A percentile compares a stretch with the other conserved stretches of the same genome.
Evolutionary conservation across 2,797 vertebrate genomes (phyloP).

Genomic region (Acipenser transmontanus): DNA sequence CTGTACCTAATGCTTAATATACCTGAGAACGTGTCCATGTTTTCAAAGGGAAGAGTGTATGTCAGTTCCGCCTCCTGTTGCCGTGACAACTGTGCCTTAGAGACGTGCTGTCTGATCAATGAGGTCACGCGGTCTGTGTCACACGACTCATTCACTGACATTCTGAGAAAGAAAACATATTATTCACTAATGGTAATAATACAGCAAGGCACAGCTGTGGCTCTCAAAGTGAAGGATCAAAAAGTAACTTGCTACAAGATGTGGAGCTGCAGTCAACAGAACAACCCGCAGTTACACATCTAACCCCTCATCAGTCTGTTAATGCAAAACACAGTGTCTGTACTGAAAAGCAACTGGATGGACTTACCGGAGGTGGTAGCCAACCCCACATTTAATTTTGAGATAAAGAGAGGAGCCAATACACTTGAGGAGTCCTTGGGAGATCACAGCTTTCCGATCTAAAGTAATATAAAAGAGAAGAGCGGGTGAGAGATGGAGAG

Average conservation of each 20-base stretch:
- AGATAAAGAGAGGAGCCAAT: constrained; percentile 85
- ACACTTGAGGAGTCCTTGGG: constrained; percentile 76
- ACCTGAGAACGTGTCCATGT: constrained; percentile 81
- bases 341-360: too few species aligned
- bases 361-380: constrained; percentile 81
- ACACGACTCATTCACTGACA: constrained; percentile 65
- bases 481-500: not conserved
- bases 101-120: constrained; percentile 65
- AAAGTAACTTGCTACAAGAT: too few species aligned
- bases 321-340: too few species aligned
- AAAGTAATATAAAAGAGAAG: not conserved
- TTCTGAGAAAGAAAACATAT: constrained; percentile 49
- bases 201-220: too few species aligned
- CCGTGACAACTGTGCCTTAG: constrained; percentile 65
- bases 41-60: constrained; percentile 79
- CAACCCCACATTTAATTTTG: constrained; percentile 87
- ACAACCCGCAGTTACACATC: too few species aligned
- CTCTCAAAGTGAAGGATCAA: too few species aligned
- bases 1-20: too few species aligned
- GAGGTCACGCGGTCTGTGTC: constrained; percentile 56
- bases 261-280: too few species aligned
- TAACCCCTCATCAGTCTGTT: too few species aligned
- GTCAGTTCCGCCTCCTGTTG: constrained; percentile 74
- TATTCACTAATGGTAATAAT: too few species aligned
- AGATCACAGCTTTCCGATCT: constrained; percentile 91